A percentile compares a stretch with the other conserved stretches of the same genome.
Evolutionary conservation across 2,797 vertebrate genomes (phyloP).

Genomic region (Chrysocyon brachyurus): DNA sequence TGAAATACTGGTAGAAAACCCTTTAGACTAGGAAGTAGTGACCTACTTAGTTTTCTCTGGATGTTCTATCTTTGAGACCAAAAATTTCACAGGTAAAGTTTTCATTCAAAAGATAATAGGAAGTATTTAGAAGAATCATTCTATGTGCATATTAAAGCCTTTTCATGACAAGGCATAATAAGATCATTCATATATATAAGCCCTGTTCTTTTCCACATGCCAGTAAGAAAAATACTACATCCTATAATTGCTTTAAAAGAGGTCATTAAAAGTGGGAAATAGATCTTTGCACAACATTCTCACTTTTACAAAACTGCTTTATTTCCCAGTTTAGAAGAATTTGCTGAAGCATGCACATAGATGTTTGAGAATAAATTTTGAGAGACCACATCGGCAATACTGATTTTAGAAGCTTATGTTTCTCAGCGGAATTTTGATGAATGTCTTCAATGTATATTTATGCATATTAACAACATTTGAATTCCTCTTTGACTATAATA

Average conservation of each 20-base stretch:
- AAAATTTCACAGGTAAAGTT: constrained; percentile 47
- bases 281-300: neutral
- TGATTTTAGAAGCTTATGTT: constrained; percentile 45
- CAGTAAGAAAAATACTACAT: constrained; percentile 20
- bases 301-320: constrained; percentile 52
- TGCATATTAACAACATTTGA: constrained; percentile 57
- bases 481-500: constrained; percentile 34
- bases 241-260: constrained; percentile 60
- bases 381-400: neutral
- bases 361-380: constrained; percentile 49
- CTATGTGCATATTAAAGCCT: neutral
- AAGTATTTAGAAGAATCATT: constrained; percentile 46
- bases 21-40: neutral
- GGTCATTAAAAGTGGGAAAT: constrained; percentile 64
- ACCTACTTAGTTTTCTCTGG: constrained; percentile 19
- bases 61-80: neutral
- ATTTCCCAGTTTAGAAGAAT: constrained; percentile 49
- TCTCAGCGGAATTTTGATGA: constrained; percentile 61
- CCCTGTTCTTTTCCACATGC: constrained; percentile 6
- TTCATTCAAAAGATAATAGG: constrained; percentile 43
- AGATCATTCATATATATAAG: constrained; percentile 49
- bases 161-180: constrained; percentile 59
- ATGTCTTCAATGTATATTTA: constrained; percentile 48
- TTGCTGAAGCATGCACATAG: constrained; percentile 27
- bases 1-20: neutral